Percentiles rank a stretch among this genome's conserved stretches.
Conservation (phyloP, 1,140 invertebrate genomes). For the Centruroides vittatus region DNA sequence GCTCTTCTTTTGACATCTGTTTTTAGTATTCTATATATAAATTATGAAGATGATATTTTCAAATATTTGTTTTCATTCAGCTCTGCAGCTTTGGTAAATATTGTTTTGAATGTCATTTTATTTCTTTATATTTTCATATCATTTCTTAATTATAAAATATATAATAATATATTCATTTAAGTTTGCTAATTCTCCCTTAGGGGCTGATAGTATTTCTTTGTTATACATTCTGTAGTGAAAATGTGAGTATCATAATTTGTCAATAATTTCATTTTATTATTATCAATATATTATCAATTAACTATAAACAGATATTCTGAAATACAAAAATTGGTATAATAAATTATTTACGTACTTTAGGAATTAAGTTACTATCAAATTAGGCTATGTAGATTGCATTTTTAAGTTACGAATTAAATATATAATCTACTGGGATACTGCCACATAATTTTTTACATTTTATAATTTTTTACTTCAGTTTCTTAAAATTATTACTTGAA, state of each 20-base stretch:
- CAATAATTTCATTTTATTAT: no score
- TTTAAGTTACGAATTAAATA: no score
- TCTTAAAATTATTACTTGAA: no score
- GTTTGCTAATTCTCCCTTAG: not conserved
- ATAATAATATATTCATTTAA: not conserved
- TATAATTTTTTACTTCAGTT: no score
- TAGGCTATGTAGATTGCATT: no score
- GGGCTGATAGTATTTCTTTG: constrained; percentile 10
- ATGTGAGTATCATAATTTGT: constrained; percentile 1
- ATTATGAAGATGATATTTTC: constrained; percentile 12
- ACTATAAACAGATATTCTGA: no score
- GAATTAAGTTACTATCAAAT: no score
- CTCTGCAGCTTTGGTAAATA: constrained; percentile 9
- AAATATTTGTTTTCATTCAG: constrained; percentile 10
- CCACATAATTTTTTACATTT: no score
- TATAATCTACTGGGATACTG: no score
- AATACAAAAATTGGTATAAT: no score
- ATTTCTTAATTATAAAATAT: not conserved
- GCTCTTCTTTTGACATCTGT: constrained; percentile 7
- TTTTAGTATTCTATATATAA: constrained; percentile 13
- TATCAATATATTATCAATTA: no score
- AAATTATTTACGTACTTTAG: no score
- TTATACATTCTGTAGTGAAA: constrained; percentile 14
- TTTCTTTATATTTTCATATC: constrained; percentile 1
- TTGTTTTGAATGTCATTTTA: not conserved